A percentile compares a stretch with the other conserved stretches of the same genome.
Evolutionary conservation across 2,797 vertebrate species (phyloP).

Genomic region (Myotis planiceps): DNA sequence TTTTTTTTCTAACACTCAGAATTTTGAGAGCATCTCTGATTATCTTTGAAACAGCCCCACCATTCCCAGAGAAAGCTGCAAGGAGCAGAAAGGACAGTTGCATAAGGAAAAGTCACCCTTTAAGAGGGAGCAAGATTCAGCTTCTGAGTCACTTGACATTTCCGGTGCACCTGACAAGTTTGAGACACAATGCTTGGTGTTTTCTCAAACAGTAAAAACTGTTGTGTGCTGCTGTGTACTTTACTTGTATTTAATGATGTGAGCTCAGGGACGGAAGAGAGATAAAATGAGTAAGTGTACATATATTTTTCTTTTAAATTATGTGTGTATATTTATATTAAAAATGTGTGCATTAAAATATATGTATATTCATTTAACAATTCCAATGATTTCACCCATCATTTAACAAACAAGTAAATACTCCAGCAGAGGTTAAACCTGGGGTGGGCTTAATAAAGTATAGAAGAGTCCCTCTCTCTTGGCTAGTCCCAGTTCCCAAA

Average conservation of each 20-base stretch:
- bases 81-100: not conserved
- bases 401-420: not conserved
- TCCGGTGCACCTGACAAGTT: not conserved
- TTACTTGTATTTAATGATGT: not conserved
- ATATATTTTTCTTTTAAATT: not conserved
- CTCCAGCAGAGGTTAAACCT: not conserved
- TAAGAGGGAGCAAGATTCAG: not conserved
- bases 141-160: not conserved
- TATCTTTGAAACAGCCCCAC: slow-evolving; percentile 16
- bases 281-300: not conserved
- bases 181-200: not conserved
- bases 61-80: not conserved
- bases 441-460: not conserved
- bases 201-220: not conserved
- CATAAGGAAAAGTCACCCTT: not conserved
- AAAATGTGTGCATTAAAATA: not conserved
- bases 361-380: not conserved
- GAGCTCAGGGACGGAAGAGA: not conserved
- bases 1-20: slow-evolving; percentile 50
- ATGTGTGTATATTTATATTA: not conserved
- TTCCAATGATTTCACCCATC: not conserved
- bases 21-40: slow-evolving; percentile 34
- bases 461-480: not conserved
- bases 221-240: not conserved
- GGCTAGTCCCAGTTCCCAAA: not conserved